Evolutionary conservation across 2,797 vertebrate genomes (phyloP).

Genomic region (Cyclura pinguis): DNA sequence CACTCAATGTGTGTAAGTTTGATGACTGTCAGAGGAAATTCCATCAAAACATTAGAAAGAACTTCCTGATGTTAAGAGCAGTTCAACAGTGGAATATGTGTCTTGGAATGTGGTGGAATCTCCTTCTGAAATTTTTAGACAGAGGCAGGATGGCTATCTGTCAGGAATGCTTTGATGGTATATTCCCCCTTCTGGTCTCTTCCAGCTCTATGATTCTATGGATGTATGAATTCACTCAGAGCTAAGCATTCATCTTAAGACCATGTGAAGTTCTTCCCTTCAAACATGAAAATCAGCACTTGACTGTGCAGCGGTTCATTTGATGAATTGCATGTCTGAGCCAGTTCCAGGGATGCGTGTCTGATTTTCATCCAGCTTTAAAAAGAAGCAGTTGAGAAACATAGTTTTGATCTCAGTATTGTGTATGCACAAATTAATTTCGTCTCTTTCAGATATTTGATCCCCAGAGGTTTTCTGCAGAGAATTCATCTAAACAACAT

Average conservation of each 20-base stretch:
- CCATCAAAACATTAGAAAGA: no score
- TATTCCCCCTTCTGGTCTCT: no score
- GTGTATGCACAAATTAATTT: not conserved
- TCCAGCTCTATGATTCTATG: no score
- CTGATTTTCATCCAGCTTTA: not conserved
- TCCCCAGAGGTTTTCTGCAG: slow-evolving; percentile 85
- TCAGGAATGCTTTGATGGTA: no score
- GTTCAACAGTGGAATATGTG: no score
- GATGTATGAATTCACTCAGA: no score
- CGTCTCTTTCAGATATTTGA: slow-evolving; percentile 82
- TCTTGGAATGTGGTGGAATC: no score
- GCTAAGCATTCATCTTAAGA: not conserved
- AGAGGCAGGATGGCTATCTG: no score
- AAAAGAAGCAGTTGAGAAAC: not conserved
- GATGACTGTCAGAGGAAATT: not conserved
- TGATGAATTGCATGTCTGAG: not conserved
- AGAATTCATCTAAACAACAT: slow-evolving; percentile 80
- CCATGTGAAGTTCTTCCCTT: not conserved
- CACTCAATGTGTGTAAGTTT: not conserved
- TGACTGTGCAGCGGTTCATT: not conserved
- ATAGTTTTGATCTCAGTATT: not conserved
- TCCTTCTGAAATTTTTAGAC: no score
- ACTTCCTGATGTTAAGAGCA: no score
- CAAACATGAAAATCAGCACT: not conserved
- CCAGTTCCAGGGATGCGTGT: not conserved